Evolutionary conservation across 2,113 vertebrate species (phyloP), one percentile per base, ranked within the genome.

Genomic region (Pedionomus torquatus): DNA sequence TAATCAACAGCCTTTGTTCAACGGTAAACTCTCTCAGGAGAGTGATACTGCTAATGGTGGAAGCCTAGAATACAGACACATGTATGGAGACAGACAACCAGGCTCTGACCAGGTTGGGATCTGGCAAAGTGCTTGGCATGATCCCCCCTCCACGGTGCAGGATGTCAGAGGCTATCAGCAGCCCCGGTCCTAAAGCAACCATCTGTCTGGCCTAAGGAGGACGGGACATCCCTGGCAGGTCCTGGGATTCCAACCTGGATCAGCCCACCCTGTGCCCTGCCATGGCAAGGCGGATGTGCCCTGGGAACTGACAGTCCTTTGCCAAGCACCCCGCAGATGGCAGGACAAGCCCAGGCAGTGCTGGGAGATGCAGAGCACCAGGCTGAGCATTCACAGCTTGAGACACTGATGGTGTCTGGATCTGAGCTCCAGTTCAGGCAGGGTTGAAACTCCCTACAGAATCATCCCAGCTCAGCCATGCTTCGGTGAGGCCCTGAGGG

Each of bases 221-320:
- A 79, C 6, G 7, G 12, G 37, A 33, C 39, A 61, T 16, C 26
- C 39, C 49, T 35, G 23, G 33, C 20, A 83, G 11, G 6, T 81
- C 33, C 81, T 77, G 25, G 8, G 39, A 35, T 21, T 41, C 12
- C 11, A 2, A n/a, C n/a, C 51, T 19, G 21, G 37, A 8, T 30
- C 31, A 48, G 8, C 3, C 11, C 14, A 41, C 21, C 19, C 9
- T 7, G 3, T 58, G 37, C 31, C 15, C 33, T 2, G 0, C 2
- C 0, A 4, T 30, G 44, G 26, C 39, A 71, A 60, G 55, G 26
- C 17, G 5, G 69, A 71, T 1, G 0, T 57, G 37, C 10, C 75
- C 57, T 61, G 31, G 18, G 41, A 89, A 48, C 35, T 0, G 1
- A 57, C 19, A 54, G 23, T 46, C 64, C 39, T 51, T 35, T 35